These are phyloP conservation scores for Enteromius unitaeniatus DNA, from an alignment of 2,797 vertebrate genomes.

Conservation along the genomic window DNA sequence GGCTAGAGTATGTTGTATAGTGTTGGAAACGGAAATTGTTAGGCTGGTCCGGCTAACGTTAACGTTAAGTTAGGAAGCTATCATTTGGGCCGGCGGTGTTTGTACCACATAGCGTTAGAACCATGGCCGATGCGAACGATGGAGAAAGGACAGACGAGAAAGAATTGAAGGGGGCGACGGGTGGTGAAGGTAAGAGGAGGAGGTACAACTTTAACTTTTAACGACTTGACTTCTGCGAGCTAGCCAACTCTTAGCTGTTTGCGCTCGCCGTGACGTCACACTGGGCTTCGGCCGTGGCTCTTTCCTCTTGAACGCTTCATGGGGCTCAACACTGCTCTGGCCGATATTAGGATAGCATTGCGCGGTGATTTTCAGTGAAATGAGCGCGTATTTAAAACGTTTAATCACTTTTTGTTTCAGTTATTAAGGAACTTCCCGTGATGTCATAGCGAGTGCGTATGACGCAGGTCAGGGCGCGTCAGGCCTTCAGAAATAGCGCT, in stretches of 20 bases:
- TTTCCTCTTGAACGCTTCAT: neutral
- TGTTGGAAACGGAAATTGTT: constrained; percentile 3
- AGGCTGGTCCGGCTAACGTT: constrained; percentile 23
- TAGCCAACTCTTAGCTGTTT: neutral
- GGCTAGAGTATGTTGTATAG: constrained; percentile 7
- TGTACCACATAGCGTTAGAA: neutral
- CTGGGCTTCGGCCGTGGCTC: neutral
- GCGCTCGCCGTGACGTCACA: constrained; percentile 17
- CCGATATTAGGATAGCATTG: neutral
- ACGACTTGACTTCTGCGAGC: neutral
- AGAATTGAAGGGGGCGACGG: constrained; percentile 66
- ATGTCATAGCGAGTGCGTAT: neutral
- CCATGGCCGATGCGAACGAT: constrained; percentile 69
- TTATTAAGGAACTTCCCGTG: constrained; percentile 28
- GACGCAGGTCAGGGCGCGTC: neutral
- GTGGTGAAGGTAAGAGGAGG: constrained; percentile 61
- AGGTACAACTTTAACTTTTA: neutral
- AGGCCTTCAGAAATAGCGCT: neutral
- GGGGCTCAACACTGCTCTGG: neutral
- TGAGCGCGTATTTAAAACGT: neutral
- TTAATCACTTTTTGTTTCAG: neutral
- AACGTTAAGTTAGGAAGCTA: constrained; percentile 15
- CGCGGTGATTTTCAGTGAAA: neutral
- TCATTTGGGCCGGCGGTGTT: neutral
- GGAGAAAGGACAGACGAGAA: constrained; percentile 32